Conservation (phyloP, 2,113 vertebrate genomes). For the Butastur rufipennis region DNA sequence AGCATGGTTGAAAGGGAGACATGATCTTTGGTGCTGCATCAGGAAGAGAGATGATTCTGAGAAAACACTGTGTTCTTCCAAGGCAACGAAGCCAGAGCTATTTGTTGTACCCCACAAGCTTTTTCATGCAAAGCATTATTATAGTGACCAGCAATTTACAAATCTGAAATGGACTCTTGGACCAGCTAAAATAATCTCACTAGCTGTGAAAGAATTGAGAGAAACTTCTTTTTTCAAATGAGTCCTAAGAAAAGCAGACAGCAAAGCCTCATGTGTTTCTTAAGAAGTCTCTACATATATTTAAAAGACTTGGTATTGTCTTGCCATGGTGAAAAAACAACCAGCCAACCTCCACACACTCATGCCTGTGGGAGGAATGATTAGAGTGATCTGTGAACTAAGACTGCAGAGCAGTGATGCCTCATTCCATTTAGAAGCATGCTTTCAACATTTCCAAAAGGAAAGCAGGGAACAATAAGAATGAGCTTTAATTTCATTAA, state of each 20-base stretch:
- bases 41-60: not conserved
- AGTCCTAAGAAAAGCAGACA: not conserved
- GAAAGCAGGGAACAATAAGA: not conserved
- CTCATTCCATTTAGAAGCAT: not conserved
- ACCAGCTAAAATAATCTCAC: not conserved
- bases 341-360: not conserved
- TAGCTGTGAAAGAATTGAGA: rapidly evolving
- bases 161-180: not conserved
- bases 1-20: not conserved
- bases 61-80: not conserved
- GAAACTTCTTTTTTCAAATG: not conserved
- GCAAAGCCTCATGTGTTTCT: not conserved
- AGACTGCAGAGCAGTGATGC: not conserved
- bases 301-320: not conserved
- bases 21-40: too few relatives aligned
- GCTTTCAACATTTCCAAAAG: not conserved
- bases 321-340: not conserved
- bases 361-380: not conserved
- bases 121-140: not conserved
- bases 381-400: not conserved
- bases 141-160: not conserved
- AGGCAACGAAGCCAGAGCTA: not conserved
- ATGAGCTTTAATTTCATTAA: not conserved
- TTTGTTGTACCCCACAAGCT: not conserved
- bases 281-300: not conserved